A percentile compares a stretch with the other conserved stretches of the same genome.
phyloP scores from a whole-genome alignment of 2,797 vertebrate species.

The Tenualosa ilisha region DNA sequence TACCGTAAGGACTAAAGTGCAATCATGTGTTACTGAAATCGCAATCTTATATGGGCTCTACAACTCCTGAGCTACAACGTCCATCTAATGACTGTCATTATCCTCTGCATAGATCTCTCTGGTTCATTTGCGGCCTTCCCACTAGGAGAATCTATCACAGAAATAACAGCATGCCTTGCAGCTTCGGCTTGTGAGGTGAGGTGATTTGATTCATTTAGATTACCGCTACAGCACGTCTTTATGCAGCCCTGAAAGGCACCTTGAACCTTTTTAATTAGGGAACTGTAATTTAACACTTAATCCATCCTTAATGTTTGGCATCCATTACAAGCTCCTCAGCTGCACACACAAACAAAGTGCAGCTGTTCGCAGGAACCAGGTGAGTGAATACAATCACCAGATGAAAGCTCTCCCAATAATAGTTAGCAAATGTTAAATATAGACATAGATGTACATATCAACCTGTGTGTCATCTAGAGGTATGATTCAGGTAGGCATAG shows the following conservation, averaged over 20 bases:
- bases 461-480: neutral
- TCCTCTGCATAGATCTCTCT: slow-evolving; percentile 71
- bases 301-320: slow-evolving; percentile 63
- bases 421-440: neutral
- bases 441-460: neutral
- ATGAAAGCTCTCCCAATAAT: neutral
- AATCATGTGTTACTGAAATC: neutral
- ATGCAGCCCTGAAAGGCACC: slow-evolving; percentile 61
- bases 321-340: slow-evolving; percentile 34
- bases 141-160: slow-evolving; percentile 72
- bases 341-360: neutral
- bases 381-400: neutral
- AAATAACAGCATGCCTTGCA: slow-evolving; percentile 41
- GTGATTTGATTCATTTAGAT: slow-evolving; percentile 55
- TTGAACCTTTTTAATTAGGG: slow-evolving; percentile 77
- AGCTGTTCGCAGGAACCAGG: neutral
- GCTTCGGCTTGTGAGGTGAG: slow-evolving; percentile 52
- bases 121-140: slow-evolving; percentile 75
- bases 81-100: slow-evolving; percentile 75
- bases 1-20: neutral
- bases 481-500: neutral
- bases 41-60: neutral
- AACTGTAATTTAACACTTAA: slow-evolving; percentile 73
- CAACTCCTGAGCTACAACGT: slow-evolving; percentile 38
- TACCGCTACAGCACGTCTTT: slow-evolving; percentile 55